A percentile compares a stretch with the other conserved stretches of the same genome.
Conservation (phyloP, 1,140 invertebrate species). For the Mylabris phalerata region DNA sequence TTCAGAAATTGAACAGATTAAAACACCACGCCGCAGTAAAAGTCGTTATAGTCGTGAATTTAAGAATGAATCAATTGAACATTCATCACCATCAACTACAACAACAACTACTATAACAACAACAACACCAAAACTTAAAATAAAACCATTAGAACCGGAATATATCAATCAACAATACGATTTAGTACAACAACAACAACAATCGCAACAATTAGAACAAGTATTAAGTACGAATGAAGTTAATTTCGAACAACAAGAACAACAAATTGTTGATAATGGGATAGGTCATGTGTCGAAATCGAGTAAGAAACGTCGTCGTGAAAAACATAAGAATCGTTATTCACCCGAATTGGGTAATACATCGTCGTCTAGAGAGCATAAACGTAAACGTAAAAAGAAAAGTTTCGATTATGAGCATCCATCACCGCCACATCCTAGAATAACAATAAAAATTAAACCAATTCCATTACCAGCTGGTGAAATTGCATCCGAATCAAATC, state of each 20-base stretch:
- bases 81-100: constrained; percentile 11
- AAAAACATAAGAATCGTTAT: constrained; percentile 61
- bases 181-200: neutral
- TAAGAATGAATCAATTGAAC: constrained; percentile 36
- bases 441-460: constrained; percentile 75
- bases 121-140: constrained; percentile 51
- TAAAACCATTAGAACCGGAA: constrained; percentile 49
- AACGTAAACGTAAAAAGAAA: constrained; percentile 66
- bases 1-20: constrained; percentile 67
- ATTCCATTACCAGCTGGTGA: constrained; percentile 70
- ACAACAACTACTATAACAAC: too few relatives aligned
- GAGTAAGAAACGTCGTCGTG: constrained; percentile 57
- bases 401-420: constrained; percentile 57
- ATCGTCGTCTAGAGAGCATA: constrained; percentile 49
- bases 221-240: constrained; percentile 1
- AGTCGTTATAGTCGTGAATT: constrained; percentile 56
- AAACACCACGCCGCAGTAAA: constrained; percentile 67
- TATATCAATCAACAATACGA: neutral
- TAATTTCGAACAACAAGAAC: constrained; percentile 6
- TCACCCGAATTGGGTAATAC: constrained; percentile 54
- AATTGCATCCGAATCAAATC: constrained; percentile 50
- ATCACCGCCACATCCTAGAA: constrained; percentile 55
- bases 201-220: neutral
- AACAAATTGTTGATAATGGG: constrained; percentile 21
- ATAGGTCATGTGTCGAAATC: constrained; percentile 29